phyloP scores from a whole-genome alignment of 2,797 vertebrate genomes.

The Morus bassanus region DNA sequence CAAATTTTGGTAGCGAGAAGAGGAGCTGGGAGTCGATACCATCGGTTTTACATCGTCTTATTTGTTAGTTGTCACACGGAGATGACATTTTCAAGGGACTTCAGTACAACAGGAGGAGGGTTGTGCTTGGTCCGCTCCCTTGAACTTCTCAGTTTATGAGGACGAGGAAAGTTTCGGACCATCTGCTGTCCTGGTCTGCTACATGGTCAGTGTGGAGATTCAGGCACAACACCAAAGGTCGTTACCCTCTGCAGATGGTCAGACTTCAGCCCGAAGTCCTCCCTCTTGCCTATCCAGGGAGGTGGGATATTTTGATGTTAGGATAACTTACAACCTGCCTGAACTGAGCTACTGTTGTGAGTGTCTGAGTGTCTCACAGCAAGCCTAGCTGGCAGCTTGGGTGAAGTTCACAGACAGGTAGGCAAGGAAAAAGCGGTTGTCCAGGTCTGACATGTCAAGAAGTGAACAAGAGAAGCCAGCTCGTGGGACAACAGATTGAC shows the following conservation, averaged over 20 bases:
- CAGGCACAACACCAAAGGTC: neutral
- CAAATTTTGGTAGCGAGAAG: accelerated
- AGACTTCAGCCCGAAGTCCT: neutral
- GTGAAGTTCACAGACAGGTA: neutral
- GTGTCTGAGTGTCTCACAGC: neutral
- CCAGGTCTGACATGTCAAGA: neutral
- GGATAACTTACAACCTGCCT: neutral
- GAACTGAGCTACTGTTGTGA: neutral
- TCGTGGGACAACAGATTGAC: neutral
- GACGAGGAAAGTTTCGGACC: neutral
- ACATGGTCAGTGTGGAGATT: neutral
- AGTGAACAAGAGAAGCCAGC: neutral
- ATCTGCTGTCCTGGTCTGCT: neutral
- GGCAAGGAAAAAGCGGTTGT: neutral
- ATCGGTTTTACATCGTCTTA: neutral
- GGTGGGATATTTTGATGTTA: neutral
- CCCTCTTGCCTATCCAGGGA: neutral
- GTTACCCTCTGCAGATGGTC: neutral
- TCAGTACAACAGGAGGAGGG: neutral
- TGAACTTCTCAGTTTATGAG: neutral
- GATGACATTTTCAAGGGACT: neutral
- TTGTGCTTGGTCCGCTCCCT: accelerated
- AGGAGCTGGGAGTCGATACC: neutral
- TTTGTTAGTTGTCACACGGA: accelerated
- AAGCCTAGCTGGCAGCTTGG: neutral